A percentile compares a stretch with the other conserved stretches of the same genome.
Conservation (phyloP, 2,113 vertebrate species). For the Dryoscopus gambensis region DNA sequence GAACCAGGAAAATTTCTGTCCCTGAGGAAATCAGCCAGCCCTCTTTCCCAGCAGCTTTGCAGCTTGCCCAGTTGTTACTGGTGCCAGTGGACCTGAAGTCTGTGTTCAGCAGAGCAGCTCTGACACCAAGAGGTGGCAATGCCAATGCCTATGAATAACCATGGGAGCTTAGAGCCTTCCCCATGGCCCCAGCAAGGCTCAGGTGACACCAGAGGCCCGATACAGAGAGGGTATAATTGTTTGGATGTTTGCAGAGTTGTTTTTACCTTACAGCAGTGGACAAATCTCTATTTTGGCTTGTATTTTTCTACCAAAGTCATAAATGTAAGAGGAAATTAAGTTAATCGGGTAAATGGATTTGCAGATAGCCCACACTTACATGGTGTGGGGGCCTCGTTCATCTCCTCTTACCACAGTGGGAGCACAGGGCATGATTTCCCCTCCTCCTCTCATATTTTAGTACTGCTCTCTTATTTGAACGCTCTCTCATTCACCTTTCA, state of each 20-base stretch:
- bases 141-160: neutral
- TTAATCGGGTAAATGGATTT: neutral
- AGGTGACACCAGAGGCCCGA: neutral
- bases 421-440: neutral
- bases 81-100: neutral
- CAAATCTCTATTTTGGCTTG: neutral
- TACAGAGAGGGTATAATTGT: neutral
- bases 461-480: neutral
- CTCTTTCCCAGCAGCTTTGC: neutral
- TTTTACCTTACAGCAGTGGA: neutral
- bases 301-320: neutral
- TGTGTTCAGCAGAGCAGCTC: neutral
- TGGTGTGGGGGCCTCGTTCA: neutral
- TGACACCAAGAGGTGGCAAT: neutral
- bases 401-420: neutral
- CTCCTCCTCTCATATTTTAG: neutral
- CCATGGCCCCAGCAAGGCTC: neutral
- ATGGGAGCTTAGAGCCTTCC: neutral
- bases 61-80: neutral
- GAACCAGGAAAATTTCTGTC: neutral
- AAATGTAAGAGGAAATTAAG: neutral
- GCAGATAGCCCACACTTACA: neutral
- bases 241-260: neutral
- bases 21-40: neutral
- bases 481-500: constrained; percentile 16